Percentiles rank a stretch among this genome's conserved stretches.
Conservation (phyloP, 1,140 invertebrate genomes). For the Anoplophora glabripennis region DNA sequence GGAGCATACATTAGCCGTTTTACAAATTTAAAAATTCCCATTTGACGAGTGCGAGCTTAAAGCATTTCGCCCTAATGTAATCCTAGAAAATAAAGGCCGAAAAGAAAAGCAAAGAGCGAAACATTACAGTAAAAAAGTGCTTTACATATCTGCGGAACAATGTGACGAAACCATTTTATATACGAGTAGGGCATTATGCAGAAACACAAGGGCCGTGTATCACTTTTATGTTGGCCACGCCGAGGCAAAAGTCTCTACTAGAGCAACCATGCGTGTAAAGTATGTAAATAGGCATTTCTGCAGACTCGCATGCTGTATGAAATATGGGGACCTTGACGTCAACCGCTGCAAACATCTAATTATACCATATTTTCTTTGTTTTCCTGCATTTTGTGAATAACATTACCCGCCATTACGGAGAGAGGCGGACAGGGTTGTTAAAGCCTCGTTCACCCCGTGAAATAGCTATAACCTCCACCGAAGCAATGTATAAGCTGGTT, state of each 20-base stretch:
- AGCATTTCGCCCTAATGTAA: conserved; percentile 15
- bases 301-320: conserved; percentile 17
- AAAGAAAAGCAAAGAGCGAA: conserved; percentile 15
- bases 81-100: conserved; percentile 10
- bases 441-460: no score
- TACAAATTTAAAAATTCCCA: no score
- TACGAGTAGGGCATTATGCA: conserved; percentile 23
- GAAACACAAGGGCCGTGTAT: conserved; percentile 36
- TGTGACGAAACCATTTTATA: conserved; percentile 15
- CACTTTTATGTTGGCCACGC: conserved; percentile 40
- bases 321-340: not conserved
- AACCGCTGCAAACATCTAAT: no score
- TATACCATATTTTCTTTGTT: no score
- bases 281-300: conserved; percentile 41
- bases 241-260: conserved; percentile 32
- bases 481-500: no score
- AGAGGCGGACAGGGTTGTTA: no score
- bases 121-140: not conserved
- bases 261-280: conserved; percentile 39
- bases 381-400: no score
- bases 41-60: no score
- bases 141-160: conserved; percentile 17
- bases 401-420: no score
- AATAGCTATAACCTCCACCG: no score
- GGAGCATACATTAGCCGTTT: no score